Evolutionary conservation across 2,888 invertebrate genomes (phyloP), one percentile per base, ranked within the genome.

Genomic region (Cheiracanthium punctorium): DNA sequence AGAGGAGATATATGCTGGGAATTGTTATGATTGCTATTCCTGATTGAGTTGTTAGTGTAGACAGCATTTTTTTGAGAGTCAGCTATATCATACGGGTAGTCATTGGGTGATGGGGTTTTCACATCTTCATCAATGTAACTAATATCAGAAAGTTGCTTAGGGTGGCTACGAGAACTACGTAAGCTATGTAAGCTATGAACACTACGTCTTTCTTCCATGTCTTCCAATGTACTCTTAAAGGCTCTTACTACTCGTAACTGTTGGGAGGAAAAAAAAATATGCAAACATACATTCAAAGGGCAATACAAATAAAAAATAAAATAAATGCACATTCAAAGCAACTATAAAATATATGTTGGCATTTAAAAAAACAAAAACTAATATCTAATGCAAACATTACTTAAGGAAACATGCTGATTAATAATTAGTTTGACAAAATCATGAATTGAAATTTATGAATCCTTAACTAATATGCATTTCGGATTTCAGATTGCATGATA

Each of bases 171-270:
- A 92, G 95, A 95, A 92, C 94, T 94, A 93, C 94, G 94, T 92
- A 95, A 94, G 93, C 95, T 95, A 93, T 96, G 96, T 93, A 97
- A 95, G 94, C 97, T 97, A 95, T 98, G 98, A 93, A 98, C 95
- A 93, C 98, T 98, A 93, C 98, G 97, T 91, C 98, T 96, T 94
- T 99, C 99, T 94, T 97, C 98, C 94, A 99, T 94, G 94, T 99
- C 99, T 95, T 99, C 99, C 95, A 99, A 95, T 92, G 96, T 98
- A 92, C 98, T 98, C 94, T 96, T 98, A 96, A 99, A 99, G 93
- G 99, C 99, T 94, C 98, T 97, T 94, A 99, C 98, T 94, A 99
- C 99, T 94, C 99, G 97, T 94, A 99, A 96, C 99, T 99, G 98
- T 94, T 96, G 73, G 84, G 82, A 88, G 86, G 82, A 82, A 77